These are phyloP conservation scores for Nemopilema nomurai DNA, from an alignment of 30 jellyfish, hydroid and myxozoan species.

Conservation along the genomic window DNA sequence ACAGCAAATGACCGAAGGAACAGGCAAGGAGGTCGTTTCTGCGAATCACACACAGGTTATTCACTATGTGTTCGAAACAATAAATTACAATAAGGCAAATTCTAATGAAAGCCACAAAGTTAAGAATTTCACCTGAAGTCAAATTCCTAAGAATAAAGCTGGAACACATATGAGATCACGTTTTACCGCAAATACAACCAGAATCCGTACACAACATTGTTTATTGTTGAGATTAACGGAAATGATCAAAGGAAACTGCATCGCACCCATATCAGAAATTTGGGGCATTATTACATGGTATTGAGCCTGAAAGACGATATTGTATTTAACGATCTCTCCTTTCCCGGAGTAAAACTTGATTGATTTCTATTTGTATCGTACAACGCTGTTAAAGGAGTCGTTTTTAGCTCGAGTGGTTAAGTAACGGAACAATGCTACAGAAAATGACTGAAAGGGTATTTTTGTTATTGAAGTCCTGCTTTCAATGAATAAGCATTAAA, in stretches of 20 bases:
- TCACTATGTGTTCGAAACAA: neutral
- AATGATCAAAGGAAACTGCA: neutral
- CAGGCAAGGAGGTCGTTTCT: neutral
- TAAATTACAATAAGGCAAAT: neutral
- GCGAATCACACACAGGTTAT: neutral
- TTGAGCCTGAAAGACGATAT: too few species aligned
- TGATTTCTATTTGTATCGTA: too few species aligned
- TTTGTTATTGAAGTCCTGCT: too few species aligned
- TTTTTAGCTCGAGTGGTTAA: too few species aligned
- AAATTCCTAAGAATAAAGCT: neutral
- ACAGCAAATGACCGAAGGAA: neutral
- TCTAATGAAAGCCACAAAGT: slow-evolving; percentile 8
- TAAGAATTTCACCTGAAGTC: slow-evolving; percentile 15
- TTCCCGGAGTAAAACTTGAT: too few species aligned
- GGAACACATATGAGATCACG: neutral
- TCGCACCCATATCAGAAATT: neutral
- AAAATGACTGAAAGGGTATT: too few species aligned
- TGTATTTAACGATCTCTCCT: too few species aligned
- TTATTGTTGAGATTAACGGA: neutral
- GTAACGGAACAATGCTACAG: too few species aligned
- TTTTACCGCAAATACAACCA: neutral
- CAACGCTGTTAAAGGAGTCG: too few species aligned
- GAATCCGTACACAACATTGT: neutral
- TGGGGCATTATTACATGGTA: too few species aligned
- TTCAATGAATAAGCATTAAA: too few species aligned